Evolutionary conservation across 2,797 vertebrate genomes (phyloP).

Genomic region (Pteronotus mesoamericanus): DNA sequence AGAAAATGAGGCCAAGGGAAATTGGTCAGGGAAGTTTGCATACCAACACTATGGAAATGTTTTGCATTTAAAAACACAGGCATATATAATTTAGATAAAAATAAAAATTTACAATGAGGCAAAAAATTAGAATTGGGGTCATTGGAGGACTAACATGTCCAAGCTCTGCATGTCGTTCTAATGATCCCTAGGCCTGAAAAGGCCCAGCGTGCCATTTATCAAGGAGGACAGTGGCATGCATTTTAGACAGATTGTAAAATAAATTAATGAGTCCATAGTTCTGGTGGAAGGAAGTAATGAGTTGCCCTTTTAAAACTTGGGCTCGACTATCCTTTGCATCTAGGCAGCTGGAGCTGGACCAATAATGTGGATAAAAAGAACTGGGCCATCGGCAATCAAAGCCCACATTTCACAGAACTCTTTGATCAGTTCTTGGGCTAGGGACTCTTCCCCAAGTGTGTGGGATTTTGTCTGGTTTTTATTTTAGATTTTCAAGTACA

Average conservation of each 20-base stretch:
- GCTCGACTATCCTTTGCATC: not conserved
- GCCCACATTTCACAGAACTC: not conserved
- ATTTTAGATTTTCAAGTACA: not conserved
- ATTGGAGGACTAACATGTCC: not conserved
- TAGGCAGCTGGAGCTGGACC: not conserved
- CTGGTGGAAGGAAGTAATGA: not conserved
- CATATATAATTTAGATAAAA: not conserved
- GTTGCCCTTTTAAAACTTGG: not conserved
- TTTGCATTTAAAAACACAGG: not conserved
- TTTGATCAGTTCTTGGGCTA: not conserved
- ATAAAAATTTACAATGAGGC: not conserved
- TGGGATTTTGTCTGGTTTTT: not conserved
- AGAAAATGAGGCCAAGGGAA: not conserved
- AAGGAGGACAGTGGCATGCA: not conserved
- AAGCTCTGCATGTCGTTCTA: not conserved
- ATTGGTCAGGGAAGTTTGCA: not conserved
- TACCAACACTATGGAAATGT: not conserved
- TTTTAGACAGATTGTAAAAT: not conserved
- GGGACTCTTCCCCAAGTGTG: not conserved
- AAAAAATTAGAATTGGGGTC: not conserved
- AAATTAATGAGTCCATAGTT: not conserved
- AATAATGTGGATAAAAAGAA: not conserved
- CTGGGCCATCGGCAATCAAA: not conserved
- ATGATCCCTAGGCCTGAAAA: not conserved
- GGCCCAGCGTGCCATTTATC: not conserved